Percentiles rank a stretch among this genome's conserved stretches.
Evolutionary conservation across 2,113 vertebrate genomes (phyloP).

Genomic region (Campylomormyrus tamandua): DNA sequence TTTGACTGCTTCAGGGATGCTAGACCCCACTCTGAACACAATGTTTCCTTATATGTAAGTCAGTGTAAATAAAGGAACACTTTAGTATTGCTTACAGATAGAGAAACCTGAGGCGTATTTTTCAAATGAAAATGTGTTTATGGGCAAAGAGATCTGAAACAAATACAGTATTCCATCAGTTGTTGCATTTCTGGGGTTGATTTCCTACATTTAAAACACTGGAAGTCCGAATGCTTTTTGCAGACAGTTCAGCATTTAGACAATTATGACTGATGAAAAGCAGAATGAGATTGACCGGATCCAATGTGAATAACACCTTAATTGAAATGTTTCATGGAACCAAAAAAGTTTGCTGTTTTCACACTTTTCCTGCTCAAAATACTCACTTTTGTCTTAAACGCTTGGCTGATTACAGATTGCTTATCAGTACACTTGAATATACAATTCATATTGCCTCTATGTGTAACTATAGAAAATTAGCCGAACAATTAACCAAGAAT

Average conservation of each 20-base stretch:
- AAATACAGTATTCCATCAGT: not conserved
- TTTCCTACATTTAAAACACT: not conserved
- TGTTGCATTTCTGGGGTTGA: not conserved
- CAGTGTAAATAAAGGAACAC: not conserved
- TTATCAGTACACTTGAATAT: not conserved
- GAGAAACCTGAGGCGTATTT: not conserved
- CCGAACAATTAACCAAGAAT: not conserved
- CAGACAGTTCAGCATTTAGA: not conserved
- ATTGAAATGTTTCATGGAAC: not conserved
- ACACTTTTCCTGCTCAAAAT: not conserved
- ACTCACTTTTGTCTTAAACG: not conserved
- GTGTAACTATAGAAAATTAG: not conserved
- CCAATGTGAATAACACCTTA: not conserved
- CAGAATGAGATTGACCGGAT: not conserved
- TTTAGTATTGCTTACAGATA: not conserved
- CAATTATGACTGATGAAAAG: not conserved
- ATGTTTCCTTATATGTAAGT: not conserved
- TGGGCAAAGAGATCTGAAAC: not conserved
- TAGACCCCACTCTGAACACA: not conserved
- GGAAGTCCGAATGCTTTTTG: not conserved
- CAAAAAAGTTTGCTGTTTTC: not conserved
- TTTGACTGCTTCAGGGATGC: not conserved
- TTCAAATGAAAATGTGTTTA: not conserved
- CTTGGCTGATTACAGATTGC: too few species aligned
- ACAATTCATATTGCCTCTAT: not conserved